Evolutionary conservation across 2,113 vertebrate species (phyloP), one percentile per base, ranked within the genome.

Genomic region (Scatophagus argus): DNA sequence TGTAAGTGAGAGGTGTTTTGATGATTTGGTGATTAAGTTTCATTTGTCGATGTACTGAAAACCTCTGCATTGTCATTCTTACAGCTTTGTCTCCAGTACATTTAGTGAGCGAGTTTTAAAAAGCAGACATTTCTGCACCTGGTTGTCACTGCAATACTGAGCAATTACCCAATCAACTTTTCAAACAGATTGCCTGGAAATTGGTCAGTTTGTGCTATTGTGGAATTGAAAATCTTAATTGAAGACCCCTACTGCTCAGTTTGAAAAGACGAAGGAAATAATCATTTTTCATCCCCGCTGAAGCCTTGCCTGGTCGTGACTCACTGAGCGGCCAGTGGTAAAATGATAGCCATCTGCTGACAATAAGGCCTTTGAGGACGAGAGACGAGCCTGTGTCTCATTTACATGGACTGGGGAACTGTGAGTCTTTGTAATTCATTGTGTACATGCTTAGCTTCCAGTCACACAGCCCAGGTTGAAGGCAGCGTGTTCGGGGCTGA

Each of bases 321-420:
- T 67, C 5, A 27, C 56, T 61, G 56, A 39, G 62, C 86, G 72
- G 82, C 47, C 63, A 25, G 52, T 77, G 84, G 88, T 86, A 77
- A 90, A 89, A 83, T 25, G 82, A 86, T 82, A 72, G 67, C 65
- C 63, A 82, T 90, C 75, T 65, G 66, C 61, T 76, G 60, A 93
- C 91, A 93, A 91, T 90, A 74, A 81, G 72, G 85, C 80, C 87
- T 88, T 92, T 93, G 85, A 93, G 88, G 49, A 74, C 23, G n/a
- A 13, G 47, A 86, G 79, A 83, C 56, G 58, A 88, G 88, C 75
- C 84, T 58, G 74, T 14, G 52, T 83, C 90, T 90, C 89, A 93
- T 93, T 93, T 93, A 89, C 91, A 92, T 91, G 87, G 47, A 83
- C 31, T 72, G 61, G 81, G 76, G 73, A 90, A 92, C 91, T 92